Base-by-base conservation (phyloP, 2,888 invertebrate genomes). In the Idaea dimidiata region DNA sequence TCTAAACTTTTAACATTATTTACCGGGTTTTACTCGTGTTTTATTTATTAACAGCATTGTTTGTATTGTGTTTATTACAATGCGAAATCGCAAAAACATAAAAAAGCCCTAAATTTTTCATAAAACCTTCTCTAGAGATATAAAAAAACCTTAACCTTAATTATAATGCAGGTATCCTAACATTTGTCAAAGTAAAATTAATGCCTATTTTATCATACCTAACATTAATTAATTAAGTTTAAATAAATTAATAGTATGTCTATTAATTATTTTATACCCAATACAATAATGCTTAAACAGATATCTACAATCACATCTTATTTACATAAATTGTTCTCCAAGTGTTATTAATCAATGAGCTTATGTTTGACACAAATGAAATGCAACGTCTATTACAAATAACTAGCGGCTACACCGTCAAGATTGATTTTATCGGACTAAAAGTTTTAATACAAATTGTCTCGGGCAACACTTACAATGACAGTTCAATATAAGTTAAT, bases 401-500 rank as follows among this genome's bases (percentile, higher is more conserved):
- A 69, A 68, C 66, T 66, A 62, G 71, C 59, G 32, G 18, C 62
- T 62, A 59, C 62, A 64, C 65, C 64, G 17, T 17, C 59, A 64
- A 67, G 71, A 70, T 70, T 71, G 69, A 71, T 72, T 64, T 69
- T 67, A 72, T 72, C 71, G 59, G 56, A 59, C 57, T 63, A 64
- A 61, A 62, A 65, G 67, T 66, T 70, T 66, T 68, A 70, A 71
- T 68, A 78, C 74, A 76, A 74, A 75, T 75, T 79, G 80, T 79
- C 79, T 82, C 76, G 72, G 67, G 75, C 75, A 80, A 83, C 82
- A 76, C 81, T 79, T 79, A 74, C 74, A 80, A 73, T 83, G 83
- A 83, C 81, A 83, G 80, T 79, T 76, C 76, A 75, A 79, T 83
- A 80, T 81, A 80, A 79, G 82, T 83, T 78, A 80, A 81, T 82